These are phyloP conservation scores for Drosophila subsilvestris DNA, from an alignment of 2,888 invertebrate genomes.

Conservation along the genomic window DNA sequence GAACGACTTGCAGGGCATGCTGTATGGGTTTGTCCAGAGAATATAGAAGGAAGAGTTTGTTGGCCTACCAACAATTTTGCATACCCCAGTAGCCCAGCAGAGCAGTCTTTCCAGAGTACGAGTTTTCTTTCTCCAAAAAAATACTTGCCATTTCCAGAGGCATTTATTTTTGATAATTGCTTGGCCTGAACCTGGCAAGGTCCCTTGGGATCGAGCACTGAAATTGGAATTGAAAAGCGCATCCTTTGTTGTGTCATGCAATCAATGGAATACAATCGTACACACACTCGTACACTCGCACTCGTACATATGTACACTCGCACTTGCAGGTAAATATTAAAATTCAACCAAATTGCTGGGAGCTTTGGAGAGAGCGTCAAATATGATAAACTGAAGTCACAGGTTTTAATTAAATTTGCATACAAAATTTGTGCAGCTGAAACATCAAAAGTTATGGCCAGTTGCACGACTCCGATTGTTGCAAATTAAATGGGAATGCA, in stretches of 20 bases:
- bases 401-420: conserved; percentile 67
- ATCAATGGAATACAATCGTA: conserved; percentile 42
- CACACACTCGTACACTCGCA: background rate
- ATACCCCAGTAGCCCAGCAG: background rate
- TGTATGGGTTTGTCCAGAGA: background rate
- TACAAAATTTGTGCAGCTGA: conserved; percentile 35
- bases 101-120: too few relatives aligned
- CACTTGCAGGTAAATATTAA: conserved; percentile 28
- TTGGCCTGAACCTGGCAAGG: conserved; percentile 1
- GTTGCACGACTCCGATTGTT: conserved; percentile 27
- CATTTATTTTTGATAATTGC: conserved; percentile 9
- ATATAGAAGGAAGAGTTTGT: background rate
- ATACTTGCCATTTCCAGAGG: background rate
- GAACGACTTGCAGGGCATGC: background rate
- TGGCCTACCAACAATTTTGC: too few relatives aligned
- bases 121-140: background rate
- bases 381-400: conserved; percentile 34
- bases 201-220: conserved; percentile 27
- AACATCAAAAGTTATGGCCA: conserved; percentile 43
- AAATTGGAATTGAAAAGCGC: conserved; percentile 5
- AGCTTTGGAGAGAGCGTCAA: conserved; percentile 17
- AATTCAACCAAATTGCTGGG: conserved; percentile 29
- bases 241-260: conserved; percentile 39
- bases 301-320: too few relatives aligned
- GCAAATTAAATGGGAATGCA: conserved; percentile 39